These are phyloP conservation scores for Tragelaphus imberbis DNA, from an alignment of 2,113 vertebrate genomes.

Conservation along the genomic window DNA sequence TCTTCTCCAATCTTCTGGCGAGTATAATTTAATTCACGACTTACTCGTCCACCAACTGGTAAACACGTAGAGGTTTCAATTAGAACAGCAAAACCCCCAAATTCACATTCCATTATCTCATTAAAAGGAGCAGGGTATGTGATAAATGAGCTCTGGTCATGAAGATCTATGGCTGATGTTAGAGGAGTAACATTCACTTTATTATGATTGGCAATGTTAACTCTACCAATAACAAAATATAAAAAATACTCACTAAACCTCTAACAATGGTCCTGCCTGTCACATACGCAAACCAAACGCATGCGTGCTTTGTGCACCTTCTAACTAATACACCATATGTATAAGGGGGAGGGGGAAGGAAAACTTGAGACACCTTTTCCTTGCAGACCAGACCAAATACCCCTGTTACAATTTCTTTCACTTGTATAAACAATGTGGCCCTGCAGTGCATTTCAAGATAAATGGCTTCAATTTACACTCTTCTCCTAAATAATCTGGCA, in stretches of 20 bases:
- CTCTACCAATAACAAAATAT: neutral
- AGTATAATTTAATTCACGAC: constrained; percentile 96
- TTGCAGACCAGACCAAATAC: constrained; percentile 73
- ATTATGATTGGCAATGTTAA: neutral
- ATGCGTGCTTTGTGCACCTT: constrained; percentile 5
- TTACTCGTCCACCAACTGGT: constrained; percentile 96
- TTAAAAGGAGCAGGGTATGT: neutral
- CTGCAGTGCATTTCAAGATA: constrained; percentile 76
- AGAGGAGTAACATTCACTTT: neutral
- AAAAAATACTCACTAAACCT: neutral
- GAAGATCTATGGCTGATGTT: neutral
- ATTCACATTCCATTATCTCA: neutral
- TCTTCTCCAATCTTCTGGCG: constrained; percentile 98
- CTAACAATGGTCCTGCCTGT: neutral
- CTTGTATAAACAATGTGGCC: constrained; percentile 77
- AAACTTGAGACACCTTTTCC: constrained; percentile 57
- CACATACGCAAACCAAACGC: neutral
- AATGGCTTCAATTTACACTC: constrained; percentile 79
- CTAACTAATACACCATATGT: constrained; percentile 20
- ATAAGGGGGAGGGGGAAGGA: neutral
- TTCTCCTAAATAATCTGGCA: constrained; percentile 75
- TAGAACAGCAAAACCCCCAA: constrained; percentile 50
- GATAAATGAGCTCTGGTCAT: neutral
- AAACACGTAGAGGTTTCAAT: constrained; percentile 66
- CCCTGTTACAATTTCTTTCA: constrained; percentile 76